Conservation (phyloP, 2,113 vertebrate species). For the Ceratotherium simum region DNA sequence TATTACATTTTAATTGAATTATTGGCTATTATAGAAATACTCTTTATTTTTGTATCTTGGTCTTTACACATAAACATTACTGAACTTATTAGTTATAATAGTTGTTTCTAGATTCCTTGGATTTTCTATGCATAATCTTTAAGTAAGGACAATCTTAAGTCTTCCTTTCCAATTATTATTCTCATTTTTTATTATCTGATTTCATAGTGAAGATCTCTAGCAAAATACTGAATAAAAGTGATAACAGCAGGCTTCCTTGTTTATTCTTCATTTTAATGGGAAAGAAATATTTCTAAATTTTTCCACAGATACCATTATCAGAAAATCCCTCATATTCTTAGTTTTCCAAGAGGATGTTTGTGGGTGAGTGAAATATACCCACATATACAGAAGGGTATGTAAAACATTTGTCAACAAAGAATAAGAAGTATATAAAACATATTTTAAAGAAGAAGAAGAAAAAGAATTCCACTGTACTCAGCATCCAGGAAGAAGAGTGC, state of each 20-base stretch:
- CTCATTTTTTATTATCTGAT: not conserved
- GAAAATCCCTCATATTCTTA: not conserved
- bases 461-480: not conserved
- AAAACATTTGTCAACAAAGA: not conserved
- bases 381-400: not conserved
- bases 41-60: not conserved
- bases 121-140: not conserved
- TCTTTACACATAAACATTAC: not conserved
- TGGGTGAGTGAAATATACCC: not conserved
- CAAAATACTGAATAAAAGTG: not conserved
- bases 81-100: not conserved
- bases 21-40: not conserved
- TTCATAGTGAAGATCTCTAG: not conserved
- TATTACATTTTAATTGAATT: not conserved
- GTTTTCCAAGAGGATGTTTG: not conserved
- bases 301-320: not conserved
- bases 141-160: not conserved
- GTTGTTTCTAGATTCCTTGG: not conserved
- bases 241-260: not conserved
- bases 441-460: not conserved
- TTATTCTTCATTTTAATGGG: not conserved
- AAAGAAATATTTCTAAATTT: not conserved
- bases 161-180: not conserved
- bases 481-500: not conserved
- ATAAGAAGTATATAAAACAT: not conserved